Evolutionary conservation across 2,113 vertebrate genomes (phyloP).

Genomic region (Serinus canaria): DNA sequence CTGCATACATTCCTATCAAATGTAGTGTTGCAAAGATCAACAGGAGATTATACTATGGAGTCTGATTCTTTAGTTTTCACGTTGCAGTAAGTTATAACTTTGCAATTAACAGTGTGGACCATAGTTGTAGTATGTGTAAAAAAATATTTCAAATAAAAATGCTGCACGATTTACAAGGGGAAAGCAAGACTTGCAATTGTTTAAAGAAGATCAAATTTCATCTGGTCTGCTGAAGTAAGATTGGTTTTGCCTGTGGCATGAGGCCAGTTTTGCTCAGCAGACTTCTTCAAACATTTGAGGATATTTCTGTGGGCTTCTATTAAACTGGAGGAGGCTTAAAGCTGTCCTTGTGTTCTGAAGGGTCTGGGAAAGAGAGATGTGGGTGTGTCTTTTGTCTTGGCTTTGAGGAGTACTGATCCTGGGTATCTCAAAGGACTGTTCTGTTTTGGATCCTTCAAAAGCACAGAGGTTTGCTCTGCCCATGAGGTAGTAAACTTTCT

Average conservation of each 20-base stretch:
- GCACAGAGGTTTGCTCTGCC: not conserved
- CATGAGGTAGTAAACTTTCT: not conserved
- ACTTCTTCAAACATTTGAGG: not conserved
- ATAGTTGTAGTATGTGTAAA: not conserved
- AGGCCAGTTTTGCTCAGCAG: not conserved
- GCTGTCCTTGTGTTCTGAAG: not conserved
- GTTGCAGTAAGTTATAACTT: not conserved
- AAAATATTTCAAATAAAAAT: not conserved
- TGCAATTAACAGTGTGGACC: not conserved
- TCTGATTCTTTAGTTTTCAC: not conserved
- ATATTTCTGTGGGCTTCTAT: not conserved
- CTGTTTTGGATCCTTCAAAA: not conserved
- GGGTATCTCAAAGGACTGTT: not conserved
- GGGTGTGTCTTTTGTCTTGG: not conserved
- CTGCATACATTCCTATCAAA: not conserved
- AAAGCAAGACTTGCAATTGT: not conserved
- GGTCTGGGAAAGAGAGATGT: not conserved
- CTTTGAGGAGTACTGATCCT: not conserved
- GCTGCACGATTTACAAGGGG: rapidly evolving
- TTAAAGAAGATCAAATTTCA: not conserved
- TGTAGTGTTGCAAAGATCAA: not conserved
- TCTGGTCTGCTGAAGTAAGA: not conserved
- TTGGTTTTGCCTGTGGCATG: not conserved
- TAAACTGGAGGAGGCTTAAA: not conserved
- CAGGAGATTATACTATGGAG: not conserved